phyloP scores from a whole-genome alignment of 2,113 vertebrate genomes.

The Tonatia bakeri region DNA sequence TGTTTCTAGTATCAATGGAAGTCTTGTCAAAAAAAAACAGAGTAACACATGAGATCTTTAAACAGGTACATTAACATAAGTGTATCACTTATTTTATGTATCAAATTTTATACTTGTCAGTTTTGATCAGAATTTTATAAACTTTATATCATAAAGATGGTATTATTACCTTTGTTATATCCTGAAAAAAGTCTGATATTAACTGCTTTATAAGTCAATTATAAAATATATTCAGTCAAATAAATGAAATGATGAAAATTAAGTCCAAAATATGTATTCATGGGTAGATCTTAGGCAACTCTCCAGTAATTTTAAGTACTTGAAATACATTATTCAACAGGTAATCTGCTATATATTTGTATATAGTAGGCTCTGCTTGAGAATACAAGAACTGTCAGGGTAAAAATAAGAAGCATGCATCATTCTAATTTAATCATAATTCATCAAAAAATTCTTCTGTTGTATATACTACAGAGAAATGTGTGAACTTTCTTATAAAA shows the following conservation, averaged over 20 bases:
- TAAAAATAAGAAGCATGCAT: constrained; percentile 80
- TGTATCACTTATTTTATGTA: constrained; percentile 82
- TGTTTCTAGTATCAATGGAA: constrained; percentile 80
- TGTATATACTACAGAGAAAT: constrained; percentile 31
- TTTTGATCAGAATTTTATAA: constrained; percentile 81
- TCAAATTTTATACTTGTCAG: constrained; percentile 80
- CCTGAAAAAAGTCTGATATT: constrained; percentile 74
- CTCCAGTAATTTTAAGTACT: constrained; percentile 79
- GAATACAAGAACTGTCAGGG: constrained; percentile 79
- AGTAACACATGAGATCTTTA: constrained; percentile 80
- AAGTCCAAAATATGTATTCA: constrained; percentile 80
- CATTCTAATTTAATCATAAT: constrained; percentile 81
- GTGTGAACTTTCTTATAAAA: constrained; percentile 43
- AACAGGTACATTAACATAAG: constrained; percentile 83
- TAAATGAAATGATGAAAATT: constrained; percentile 77
- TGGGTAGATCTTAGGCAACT: constrained; percentile 79
- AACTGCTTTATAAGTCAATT: constrained; percentile 72
- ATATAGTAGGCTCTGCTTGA: constrained; percentile 78
- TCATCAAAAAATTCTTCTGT: constrained; percentile 63
- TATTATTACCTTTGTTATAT: constrained; percentile 78
- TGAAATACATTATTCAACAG: constrained; percentile 84
- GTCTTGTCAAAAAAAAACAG: constrained; percentile 82
- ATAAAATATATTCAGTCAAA: constrained; percentile 74
- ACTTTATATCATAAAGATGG: constrained; percentile 78
- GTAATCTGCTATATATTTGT: constrained; percentile 79